Base-by-base conservation (phyloP, 1,140 invertebrate genomes). In the Cepaea nemoralis region DNA sequence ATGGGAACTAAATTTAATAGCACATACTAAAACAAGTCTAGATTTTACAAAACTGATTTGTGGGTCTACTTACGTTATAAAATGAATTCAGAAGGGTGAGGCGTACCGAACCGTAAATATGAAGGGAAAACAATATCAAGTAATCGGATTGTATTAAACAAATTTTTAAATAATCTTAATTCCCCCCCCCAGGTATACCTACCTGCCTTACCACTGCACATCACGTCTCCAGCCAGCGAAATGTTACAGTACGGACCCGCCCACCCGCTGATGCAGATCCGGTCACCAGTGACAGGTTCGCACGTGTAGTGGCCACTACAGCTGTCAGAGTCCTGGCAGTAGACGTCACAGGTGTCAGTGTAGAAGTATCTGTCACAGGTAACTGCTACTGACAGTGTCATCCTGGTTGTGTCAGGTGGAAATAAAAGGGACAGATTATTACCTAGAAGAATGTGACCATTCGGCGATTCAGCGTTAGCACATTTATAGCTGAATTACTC, bases 271-370 rank as follows among this genome's bases (percentile, higher is more conserved):
- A 95, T 92, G 91, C 97, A 99, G 31, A 97, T 94, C 63, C 94
- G 94, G 84, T 95, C 94, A 0, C 97, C 97, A 3, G 93, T 93
- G n/a, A 80, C 77, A 19, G 94, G 93, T 35, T 87, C 77, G 92
- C 97, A 99, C 84, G 94, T 95, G 93, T 96, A 98, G 91, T 98
- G 97, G 0, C 97, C 97, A 89, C 97, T 97, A 84, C 93, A 94
- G 92, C 97, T 96, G 89, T 97, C 95, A 31, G 96, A 93, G 0
- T 96, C 95, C 75, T 95, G 93, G 92, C 97, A 99, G 67, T 97
- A 92, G 77, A 95, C 95, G 83, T 95, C 94, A 91, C 97, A 99
- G 66, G 95, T 95, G 69, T 95, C 93, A 8, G 96, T 96, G 91
- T 97, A 98, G 91, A 98, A 98, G 89, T 97, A 94, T 0, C 94